Evolutionary conservation across 2,888 invertebrate genomes (phyloP).

Genomic region (Thelaira solivaga): DNA sequence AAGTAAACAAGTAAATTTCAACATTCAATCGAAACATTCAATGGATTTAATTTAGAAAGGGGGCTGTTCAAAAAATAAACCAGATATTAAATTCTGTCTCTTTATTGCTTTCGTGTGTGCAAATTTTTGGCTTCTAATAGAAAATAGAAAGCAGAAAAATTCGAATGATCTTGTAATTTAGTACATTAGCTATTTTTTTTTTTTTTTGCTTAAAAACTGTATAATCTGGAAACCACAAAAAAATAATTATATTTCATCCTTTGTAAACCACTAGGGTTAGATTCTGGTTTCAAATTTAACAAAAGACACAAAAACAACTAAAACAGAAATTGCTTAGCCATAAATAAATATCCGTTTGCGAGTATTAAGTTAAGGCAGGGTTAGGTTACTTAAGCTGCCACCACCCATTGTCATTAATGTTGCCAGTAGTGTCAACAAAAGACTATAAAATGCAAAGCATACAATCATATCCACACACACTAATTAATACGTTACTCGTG

Average conservation of each 20-base stretch:
- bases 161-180: not conserved
- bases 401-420: slow-evolving; percentile 28
- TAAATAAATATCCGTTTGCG: slow-evolving; percentile 14
- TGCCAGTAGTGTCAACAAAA: slow-evolving; percentile 42
- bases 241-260: not conserved
- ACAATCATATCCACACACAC: not conserved
- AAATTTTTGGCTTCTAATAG: slow-evolving; percentile 40
- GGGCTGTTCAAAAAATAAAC: too few relatives aligned
- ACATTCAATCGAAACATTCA: too few relatives aligned
- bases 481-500: slow-evolving; percentile 1
- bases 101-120: not conserved
- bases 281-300: slow-evolving; percentile 4
- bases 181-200: not conserved
- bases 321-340: not conserved
- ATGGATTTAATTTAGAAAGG: too few relatives aligned
- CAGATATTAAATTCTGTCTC: not conserved
- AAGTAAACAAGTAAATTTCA: not conserved
- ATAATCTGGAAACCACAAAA: slow-evolving; percentile 46
- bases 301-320: not conserved
- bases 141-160: not conserved
- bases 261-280: slow-evolving; percentile 10
- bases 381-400: not conserved
- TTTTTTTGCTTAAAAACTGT: slow-evolving; percentile 27
- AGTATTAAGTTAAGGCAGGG: not conserved
- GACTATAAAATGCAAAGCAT: slow-evolving; percentile 1